phyloP scores from a whole-genome alignment of 2,113 vertebrate species.

The Polypterus senegalus region DNA sequence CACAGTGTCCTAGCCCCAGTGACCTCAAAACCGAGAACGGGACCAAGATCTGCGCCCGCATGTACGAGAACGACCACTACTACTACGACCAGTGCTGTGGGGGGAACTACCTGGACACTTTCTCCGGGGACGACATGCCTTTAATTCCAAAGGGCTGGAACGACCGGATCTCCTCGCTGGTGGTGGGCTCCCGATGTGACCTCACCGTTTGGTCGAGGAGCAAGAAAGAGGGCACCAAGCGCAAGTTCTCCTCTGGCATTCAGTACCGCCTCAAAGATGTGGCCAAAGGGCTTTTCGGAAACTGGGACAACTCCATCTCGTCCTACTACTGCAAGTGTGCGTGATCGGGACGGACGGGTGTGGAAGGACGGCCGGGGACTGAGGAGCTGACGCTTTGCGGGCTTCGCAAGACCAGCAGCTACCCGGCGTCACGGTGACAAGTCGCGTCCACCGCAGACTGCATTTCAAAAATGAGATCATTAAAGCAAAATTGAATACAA shows the following conservation, averaged over 20 bases:
- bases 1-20: constrained; percentile 28
- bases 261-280: constrained; percentile 47
- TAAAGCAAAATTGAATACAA: no score
- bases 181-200: constrained; percentile 41
- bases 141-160: constrained; percentile 33
- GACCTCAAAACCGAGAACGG: constrained; percentile 16
- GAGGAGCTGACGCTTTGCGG: no score
- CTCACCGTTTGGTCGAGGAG: constrained; percentile 41
- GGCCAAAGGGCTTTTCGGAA: constrained; percentile 25
- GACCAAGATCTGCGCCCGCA: constrained; percentile 38
- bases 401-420: no score
- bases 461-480: no score
- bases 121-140: constrained; percentile 29
- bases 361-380: not conserved
- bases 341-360: not conserved
- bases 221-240: constrained; percentile 29
- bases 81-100: constrained; percentile 53
- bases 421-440: no score
- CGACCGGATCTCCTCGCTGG: constrained; percentile 38
- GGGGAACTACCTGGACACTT: constrained; percentile 21
- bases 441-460: no score
- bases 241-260: constrained; percentile 23
- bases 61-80: constrained; percentile 37
- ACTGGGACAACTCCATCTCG: constrained; percentile 50
- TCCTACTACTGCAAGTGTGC: constrained; percentile 48